Conservation (phyloP, 2,797 vertebrate species). For the Sebastes trivittatus region DNA sequence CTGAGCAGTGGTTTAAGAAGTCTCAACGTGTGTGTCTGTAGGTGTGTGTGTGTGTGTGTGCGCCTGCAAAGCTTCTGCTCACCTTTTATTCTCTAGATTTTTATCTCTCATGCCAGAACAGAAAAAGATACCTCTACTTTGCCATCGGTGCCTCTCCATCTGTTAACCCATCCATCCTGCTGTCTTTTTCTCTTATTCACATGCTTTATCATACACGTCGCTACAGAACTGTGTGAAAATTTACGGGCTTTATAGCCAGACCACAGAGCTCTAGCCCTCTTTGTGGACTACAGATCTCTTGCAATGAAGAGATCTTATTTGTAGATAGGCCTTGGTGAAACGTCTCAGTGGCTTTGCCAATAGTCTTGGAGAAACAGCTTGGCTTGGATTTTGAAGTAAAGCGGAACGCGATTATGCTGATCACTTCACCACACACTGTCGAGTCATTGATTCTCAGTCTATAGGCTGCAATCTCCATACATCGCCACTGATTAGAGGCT, state of each 20-base stretch:
- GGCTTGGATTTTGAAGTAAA: slow-evolving; percentile 68
- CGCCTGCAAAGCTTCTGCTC: slow-evolving; percentile 2
- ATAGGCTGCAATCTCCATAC: slow-evolving; percentile 66
- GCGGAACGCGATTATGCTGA: slow-evolving; percentile 68
- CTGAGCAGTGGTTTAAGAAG: slow-evolving; percentile 16
- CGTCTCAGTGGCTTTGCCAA: slow-evolving; percentile 64
- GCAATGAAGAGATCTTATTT: slow-evolving; percentile 56
- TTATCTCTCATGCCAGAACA: slow-evolving; percentile 43
- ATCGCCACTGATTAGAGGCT: slow-evolving; percentile 68
- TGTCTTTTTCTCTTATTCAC: slow-evolving; percentile 41
- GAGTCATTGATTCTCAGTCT: slow-evolving; percentile 75
- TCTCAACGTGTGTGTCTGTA: not conserved
- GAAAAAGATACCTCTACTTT: slow-evolving; percentile 41
- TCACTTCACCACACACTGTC: slow-evolving; percentile 71
- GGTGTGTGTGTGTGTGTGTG: not conserved
- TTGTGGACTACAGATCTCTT: slow-evolving; percentile 32
- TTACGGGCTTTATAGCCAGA: slow-evolving; percentile 18
- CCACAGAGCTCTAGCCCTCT: slow-evolving; percentile 20
- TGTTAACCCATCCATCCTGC: slow-evolving; percentile 45
- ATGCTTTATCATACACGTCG: slow-evolving; percentile 33
- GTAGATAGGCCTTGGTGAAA: slow-evolving; percentile 43
- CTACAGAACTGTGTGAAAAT: slow-evolving; percentile 12
- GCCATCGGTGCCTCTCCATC: slow-evolving; percentile 27
- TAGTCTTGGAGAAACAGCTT: slow-evolving; percentile 66
- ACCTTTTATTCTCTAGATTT: slow-evolving; percentile 40